Percentiles rank a stretch among this genome's conserved stretches.
Evolutionary conservation across 2,888 invertebrate species (phyloP).

Genomic region (Artemia sp.): DNA sequence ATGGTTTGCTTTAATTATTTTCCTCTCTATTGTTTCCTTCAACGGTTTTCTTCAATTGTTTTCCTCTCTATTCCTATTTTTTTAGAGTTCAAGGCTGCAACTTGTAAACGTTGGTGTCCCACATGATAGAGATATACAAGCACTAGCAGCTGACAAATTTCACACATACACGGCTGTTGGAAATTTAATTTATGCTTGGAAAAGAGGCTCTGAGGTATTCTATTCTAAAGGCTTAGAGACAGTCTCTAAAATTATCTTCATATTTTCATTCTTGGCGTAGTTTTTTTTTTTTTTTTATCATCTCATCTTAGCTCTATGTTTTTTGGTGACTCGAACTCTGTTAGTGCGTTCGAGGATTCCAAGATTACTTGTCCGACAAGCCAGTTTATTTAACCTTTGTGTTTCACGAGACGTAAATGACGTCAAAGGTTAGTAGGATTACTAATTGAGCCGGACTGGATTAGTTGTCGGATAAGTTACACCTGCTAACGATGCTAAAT

Average conservation of each 20-base stretch:
- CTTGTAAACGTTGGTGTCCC: conserved; percentile 64
- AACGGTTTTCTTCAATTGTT: background rate
- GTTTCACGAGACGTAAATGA: too few species aligned
- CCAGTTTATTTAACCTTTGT: too few species aligned
- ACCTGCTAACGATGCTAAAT: too few species aligned
- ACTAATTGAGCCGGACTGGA: too few species aligned
- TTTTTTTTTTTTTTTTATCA: conserved; percentile 7
- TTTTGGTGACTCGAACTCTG: background rate
- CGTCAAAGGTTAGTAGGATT: too few species aligned
- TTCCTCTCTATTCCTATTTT: conserved; percentile 24
- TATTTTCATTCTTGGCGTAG: background rate
- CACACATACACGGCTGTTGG: conserved; percentile 62
- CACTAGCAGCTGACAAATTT: conserved; percentile 53
- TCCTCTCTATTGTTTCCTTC: background rate
- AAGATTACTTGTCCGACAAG: too few species aligned
- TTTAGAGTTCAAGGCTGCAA: conserved; percentile 33
- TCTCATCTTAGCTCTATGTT: background rate
- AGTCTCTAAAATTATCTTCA: background rate
- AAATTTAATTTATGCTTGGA: conserved; percentile 66
- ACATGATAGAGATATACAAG: conserved; percentile 60
- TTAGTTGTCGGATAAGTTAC: too few species aligned
- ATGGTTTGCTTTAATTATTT: background rate
- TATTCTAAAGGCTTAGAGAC: conserved; percentile 13
- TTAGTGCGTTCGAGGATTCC: too few species aligned
- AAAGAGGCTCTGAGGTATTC: conserved; percentile 52